phyloP scores from a whole-genome alignment of 2,113 vertebrate genomes.

The Muntiacus muntjak region DNA sequence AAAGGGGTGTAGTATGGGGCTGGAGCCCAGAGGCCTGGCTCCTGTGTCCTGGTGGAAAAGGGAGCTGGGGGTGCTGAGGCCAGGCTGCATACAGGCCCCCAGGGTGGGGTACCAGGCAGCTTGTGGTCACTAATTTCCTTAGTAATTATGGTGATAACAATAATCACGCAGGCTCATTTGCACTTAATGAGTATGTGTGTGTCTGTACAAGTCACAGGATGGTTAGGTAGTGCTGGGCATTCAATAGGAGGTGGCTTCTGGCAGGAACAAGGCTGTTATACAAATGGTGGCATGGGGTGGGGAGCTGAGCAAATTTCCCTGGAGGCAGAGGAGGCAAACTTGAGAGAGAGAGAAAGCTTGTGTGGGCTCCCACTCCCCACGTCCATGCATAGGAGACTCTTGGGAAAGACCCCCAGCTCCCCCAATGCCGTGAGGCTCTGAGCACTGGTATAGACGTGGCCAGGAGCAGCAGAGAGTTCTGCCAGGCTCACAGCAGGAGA shows the following conservation, averaged over 20 bases:
- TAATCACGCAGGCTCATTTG: not conserved
- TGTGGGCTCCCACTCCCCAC: not conserved
- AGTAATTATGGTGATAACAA: not conserved
- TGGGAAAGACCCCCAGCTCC: not conserved
- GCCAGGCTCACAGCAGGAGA: not conserved
- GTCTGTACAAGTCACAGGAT: not conserved
- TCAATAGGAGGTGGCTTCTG: not conserved
- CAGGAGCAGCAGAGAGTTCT: not conserved
- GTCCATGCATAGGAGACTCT: not conserved
- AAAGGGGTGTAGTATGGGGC: not conserved
- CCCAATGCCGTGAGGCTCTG: fast-evolving
- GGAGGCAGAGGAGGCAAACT: not conserved
- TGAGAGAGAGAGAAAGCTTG: not conserved
- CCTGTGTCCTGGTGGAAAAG: fast-evolving
- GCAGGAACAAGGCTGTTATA: not conserved
- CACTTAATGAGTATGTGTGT: not conserved
- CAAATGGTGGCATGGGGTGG: not conserved
- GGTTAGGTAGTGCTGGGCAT: no score
- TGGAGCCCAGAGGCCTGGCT: not conserved
- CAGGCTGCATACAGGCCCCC: not conserved
- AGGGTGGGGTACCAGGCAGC: not conserved
- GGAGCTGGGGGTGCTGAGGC: not conserved
- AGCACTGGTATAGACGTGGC: fast-evolving
- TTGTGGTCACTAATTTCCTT: not conserved
- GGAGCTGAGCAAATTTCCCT: not conserved